Base-by-base conservation (phyloP, 2,797 vertebrate species). In the Cyprinella venusta region DNA sequence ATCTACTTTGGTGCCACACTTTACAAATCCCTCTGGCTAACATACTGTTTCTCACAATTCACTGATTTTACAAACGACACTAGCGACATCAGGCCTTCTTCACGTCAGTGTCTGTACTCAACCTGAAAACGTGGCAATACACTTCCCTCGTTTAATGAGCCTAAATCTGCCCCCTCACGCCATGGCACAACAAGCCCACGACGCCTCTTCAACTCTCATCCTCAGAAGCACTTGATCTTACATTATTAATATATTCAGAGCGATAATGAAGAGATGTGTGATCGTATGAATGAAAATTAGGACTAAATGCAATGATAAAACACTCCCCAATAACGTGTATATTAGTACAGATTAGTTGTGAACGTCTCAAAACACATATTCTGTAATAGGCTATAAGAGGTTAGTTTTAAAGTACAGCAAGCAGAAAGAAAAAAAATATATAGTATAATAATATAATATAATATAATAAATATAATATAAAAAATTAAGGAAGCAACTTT, bases 1-100 rank as follows among this genome's bases (percentile, higher is more conserved):
- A 90, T 89, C 75, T 86, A 67, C 79, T 88, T 84, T 86, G 76
- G 59, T 76, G 69, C 71, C 26, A 71, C 83, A 76, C 82, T 86
- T 61, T 84, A 83, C 63, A 76, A 76, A 77, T 67, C 71, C 64
- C 81, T 71, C 56, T 12, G 38, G 33, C 42, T 76, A 81, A 87
- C 79, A 76, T 79, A 76, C 42, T 9, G 8, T 67, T 80, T 19
- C 45, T 77, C n/a, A 59, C 50, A 75, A 30, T 79, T 78, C 52
- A 33, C 33, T 33, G 9, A 36, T 70, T 77, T 45, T 18, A 69
- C 56, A 77, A 82, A 82, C 8, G 40, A 52, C 64, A 50, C 48
- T 33, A 76, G 19, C 2, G 40, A 71, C 56, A 64, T 38, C 52
- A 48, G 42, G 65, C 69, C 38, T 80, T 76, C 61, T 30, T 82